phyloP scores from a whole-genome alignment of 2,888 invertebrate genomes.

The Tetranychus piercei region DNA sequence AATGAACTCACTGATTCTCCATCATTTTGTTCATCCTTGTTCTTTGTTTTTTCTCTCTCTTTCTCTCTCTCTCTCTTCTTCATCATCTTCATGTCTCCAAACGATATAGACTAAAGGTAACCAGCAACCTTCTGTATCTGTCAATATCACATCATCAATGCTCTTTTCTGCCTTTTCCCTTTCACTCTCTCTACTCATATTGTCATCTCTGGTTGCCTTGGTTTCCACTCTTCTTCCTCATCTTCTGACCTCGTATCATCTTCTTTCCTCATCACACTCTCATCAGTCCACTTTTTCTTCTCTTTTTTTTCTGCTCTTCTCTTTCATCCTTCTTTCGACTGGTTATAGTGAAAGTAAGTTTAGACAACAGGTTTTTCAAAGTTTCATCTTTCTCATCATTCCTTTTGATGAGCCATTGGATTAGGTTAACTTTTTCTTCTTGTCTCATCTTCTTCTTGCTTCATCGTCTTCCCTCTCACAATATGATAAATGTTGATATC shows the following conservation, averaged over 20 bases:
- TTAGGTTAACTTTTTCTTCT: too few relatives aligned
- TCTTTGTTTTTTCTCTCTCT: constrained; percentile 2
- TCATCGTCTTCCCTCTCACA: too few relatives aligned
- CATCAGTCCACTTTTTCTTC: too few relatives aligned
- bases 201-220: neutral
- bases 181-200: neutral
- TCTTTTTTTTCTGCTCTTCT: neutral
- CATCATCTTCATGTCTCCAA: neutral
- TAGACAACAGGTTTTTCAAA: neutral
- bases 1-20: neutral
- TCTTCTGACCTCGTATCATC: neutral
- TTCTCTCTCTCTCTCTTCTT: constrained; percentile 9
- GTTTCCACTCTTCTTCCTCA: neutral
- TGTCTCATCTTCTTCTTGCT: too few relatives aligned
- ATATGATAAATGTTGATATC: too few relatives aligned
- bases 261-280: too few relatives aligned
- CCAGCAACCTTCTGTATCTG: neutral
- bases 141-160: neutral
- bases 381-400: constrained; percentile 1
- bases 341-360: neutral
- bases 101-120: neutral
- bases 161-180: neutral
- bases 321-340: neutral
- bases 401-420: neutral
- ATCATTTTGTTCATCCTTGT: neutral